Percentiles rank a stretch among this genome's conserved stretches.
Conservation (phyloP, 2,888 invertebrate species). For the Scaptomyza polygonia region DNA sequence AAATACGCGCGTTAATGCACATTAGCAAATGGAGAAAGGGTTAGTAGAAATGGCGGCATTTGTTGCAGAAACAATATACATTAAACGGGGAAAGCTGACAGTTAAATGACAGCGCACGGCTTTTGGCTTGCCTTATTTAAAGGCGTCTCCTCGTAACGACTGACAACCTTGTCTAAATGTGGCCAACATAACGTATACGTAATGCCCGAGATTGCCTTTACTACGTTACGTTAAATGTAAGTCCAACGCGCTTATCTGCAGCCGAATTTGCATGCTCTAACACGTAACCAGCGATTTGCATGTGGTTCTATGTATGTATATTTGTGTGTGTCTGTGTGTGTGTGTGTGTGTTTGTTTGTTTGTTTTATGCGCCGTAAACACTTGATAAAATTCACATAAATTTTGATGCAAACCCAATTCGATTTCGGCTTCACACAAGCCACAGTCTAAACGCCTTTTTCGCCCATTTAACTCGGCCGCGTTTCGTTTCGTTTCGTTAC, state of each 20-base stretch:
- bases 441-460: slow-evolving; percentile 65
- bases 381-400: slow-evolving; percentile 77
- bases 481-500: slow-evolving; percentile 41
- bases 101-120: slow-evolving; percentile 63
- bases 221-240: slow-evolving; percentile 21
- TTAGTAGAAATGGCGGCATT: not conserved
- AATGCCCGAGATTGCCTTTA: slow-evolving; percentile 33
- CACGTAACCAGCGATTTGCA: slow-evolving; percentile 44
- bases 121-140: slow-evolving; percentile 33
- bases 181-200: slow-evolving; percentile 41
- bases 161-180: slow-evolving; percentile 6
- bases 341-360: slow-evolving; percentile 12
- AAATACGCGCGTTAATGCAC: slow-evolving; percentile 42
- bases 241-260: slow-evolving; percentile 44
- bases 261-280: slow-evolving; percentile 56
- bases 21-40: not conserved
- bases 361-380: slow-evolving; percentile 71
- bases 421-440: slow-evolving; percentile 60
- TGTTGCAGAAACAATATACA: slow-evolving; percentile 61
- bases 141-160: slow-evolving; percentile 22
- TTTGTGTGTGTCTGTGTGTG: not conserved
- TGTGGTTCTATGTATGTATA: not conserved
- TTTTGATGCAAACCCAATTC: slow-evolving; percentile 65
- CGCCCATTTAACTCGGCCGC: slow-evolving; percentile 66
- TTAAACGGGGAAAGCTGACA: slow-evolving; percentile 59